Percentiles rank a stretch among this genome's conserved stretches.
Conservation (phyloP, 2,888 invertebrate genomes). For the Nomada flava region DNA sequence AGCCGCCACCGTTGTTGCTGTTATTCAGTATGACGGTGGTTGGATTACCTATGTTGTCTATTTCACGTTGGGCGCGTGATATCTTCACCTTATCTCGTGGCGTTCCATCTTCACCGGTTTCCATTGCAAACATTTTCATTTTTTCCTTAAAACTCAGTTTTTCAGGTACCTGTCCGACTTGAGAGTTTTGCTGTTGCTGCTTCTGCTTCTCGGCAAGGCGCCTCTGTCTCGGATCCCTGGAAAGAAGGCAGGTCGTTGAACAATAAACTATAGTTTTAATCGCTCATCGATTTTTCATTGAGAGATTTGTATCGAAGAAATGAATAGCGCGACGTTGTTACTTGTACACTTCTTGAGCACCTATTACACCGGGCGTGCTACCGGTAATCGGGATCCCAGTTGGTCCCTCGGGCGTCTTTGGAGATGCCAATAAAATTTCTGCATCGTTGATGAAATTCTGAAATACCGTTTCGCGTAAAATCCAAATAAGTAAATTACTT, state of each 20-base stretch:
- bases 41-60: slow-evolving; percentile 89
- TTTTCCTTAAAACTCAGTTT: slow-evolving; percentile 99
- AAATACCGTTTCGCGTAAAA: background rate
- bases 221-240: slow-evolving; percentile 94
- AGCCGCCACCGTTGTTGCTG: slow-evolving; percentile 71
- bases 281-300: background rate
- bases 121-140: slow-evolving; percentile 99
- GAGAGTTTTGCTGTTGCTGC: slow-evolving; percentile 86
- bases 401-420: slow-evolving; percentile 89
- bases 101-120: slow-evolving; percentile 96
- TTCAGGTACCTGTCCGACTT: slow-evolving; percentile 91
- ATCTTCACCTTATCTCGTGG: slow-evolving; percentile 98
- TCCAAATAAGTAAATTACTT: too few species aligned
- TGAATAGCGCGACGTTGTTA: slow-evolving; percentile 77
- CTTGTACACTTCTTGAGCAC: slow-evolving; percentile 98
- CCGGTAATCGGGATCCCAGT: slow-evolving; percentile 83
- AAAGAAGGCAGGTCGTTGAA: background rate
- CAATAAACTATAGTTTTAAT: background rate
- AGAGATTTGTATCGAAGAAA: background rate
- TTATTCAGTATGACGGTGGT: slow-evolving; percentile 77
- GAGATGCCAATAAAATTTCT: slow-evolving; percentile 91
- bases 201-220: slow-evolving; percentile 92
- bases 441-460: slow-evolving; percentile 93
- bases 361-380: slow-evolving; percentile 97
- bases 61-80: slow-evolving; percentile 97